phyloP scores from a whole-genome alignment of 2,888 invertebrate species.

The Argyra leucocephala region DNA sequence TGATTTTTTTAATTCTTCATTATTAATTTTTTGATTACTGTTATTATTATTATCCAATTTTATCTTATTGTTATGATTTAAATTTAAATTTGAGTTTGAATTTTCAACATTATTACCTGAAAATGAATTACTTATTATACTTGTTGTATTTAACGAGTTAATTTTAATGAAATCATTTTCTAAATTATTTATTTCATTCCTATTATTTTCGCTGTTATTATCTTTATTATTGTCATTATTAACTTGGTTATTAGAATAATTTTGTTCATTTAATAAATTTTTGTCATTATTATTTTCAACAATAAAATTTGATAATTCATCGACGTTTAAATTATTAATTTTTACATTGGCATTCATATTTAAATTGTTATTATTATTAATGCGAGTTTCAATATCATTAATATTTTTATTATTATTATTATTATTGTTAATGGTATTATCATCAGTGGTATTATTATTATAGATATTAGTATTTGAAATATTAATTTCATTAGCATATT shows the following conservation, averaged over 20 bases:
- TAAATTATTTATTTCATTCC: background rate
- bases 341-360: background rate
- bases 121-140: background rate
- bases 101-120: background rate
- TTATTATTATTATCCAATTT: background rate
- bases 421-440: slow-evolving; percentile 38
- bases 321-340: background rate
- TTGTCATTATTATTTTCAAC: too few species aligned
- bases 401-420: background rate
- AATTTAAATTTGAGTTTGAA: too few species aligned
- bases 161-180: background rate
- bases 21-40: background rate
- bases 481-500: too few species aligned
- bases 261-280: background rate
- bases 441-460: slow-evolving; percentile 5
- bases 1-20: background rate
- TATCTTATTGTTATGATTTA: too few species aligned
- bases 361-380: slow-evolving; percentile 3
- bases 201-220: background rate
- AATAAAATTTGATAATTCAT: too few species aligned
- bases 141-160: background rate
- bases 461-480: background rate
- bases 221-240: background rate
- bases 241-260: background rate
- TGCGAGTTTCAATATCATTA: background rate